Evolutionary conservation across 2,888 invertebrate species (phyloP).

Genomic region (Danaus chrysippus): DNA sequence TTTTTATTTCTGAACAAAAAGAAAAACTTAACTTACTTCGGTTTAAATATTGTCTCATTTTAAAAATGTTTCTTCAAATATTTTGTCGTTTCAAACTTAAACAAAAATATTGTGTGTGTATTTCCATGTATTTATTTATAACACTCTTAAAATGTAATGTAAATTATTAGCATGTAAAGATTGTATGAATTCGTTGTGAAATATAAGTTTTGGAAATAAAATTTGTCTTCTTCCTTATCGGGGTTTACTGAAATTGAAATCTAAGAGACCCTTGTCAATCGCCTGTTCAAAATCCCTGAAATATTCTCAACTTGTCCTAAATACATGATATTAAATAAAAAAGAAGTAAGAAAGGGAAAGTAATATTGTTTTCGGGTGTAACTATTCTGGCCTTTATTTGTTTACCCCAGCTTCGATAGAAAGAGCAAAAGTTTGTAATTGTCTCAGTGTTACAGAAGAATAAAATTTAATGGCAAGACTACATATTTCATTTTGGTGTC

Average conservation of each 20-base stretch:
- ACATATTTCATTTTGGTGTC: too few relatives aligned
- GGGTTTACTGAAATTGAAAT: conserved; percentile 11
- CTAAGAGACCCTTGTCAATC: conserved; percentile 24
- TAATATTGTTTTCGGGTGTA: conserved; percentile 5
- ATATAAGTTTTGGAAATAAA: conserved; percentile 51
- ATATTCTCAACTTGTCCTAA: conserved; percentile 16
- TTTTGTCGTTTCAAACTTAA: too few relatives aligned
- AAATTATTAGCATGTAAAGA: conserved; percentile 43
- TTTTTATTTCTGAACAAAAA: too few relatives aligned
- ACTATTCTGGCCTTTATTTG: conserved; percentile 4
- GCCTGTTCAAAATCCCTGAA: background rate
- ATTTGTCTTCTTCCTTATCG: conserved; percentile 23
- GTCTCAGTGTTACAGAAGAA: background rate
- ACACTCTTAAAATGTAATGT: conserved; percentile 32
- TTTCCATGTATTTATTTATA: conserved; percentile 15
- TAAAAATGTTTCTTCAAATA: too few relatives aligned
- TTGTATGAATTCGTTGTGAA: conserved; percentile 56
- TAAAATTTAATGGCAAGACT: too few relatives aligned
- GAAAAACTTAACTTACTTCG: too few relatives aligned
- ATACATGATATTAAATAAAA: conserved; percentile 22
- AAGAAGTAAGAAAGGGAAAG: background rate
- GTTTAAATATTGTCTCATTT: too few relatives aligned
- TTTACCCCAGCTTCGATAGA: background rate
- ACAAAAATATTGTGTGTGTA: background rate
- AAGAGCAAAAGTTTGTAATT: conserved; percentile 1